Conservation (phyloP, 1,140 invertebrate species). For the Drosophila ercepeae region DNA sequence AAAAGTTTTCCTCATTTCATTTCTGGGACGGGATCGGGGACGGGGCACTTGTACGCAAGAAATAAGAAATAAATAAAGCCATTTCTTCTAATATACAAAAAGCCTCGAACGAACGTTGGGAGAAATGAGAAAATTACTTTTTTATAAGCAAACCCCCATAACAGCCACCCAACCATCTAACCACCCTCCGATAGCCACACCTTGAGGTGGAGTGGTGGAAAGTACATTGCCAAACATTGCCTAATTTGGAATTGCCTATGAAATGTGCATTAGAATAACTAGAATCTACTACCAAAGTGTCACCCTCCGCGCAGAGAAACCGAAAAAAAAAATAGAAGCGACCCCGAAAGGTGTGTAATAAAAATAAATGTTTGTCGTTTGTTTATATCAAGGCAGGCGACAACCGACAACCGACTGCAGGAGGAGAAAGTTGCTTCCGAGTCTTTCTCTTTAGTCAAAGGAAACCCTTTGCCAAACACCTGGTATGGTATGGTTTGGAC, state of each 20-base stretch:
- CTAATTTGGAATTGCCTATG: slow-evolving; percentile 83
- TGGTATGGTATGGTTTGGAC: slow-evolving; percentile 36
- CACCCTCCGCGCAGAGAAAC: not conserved
- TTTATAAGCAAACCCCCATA: slow-evolving; percentile 63
- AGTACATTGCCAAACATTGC: slow-evolving; percentile 78
- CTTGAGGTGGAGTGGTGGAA: slow-evolving; percentile 33
- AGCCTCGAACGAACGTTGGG: slow-evolving; percentile 67
- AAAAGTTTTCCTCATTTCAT: slow-evolving; percentile 79
- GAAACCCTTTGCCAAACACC: slow-evolving; percentile 47
- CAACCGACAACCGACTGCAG: slow-evolving; percentile 22
- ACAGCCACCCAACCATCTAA: not conserved
- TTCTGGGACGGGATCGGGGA: not conserved
- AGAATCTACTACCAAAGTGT: slow-evolving; percentile 72
- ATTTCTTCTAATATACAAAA: slow-evolving; percentile 84
- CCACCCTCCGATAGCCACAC: slow-evolving; percentile 36
- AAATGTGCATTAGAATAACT: slow-evolving; percentile 83
- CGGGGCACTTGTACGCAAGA: slow-evolving; percentile 42
- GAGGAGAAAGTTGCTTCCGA: slow-evolving; percentile 34
- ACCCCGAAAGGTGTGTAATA: slow-evolving; percentile 80
- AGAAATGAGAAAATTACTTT: slow-evolving; percentile 83
- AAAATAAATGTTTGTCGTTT: slow-evolving; percentile 84
- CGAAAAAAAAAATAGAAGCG: slow-evolving; percentile 24
- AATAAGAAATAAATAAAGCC: slow-evolving; percentile 83
- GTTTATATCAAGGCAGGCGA: slow-evolving; percentile 81
- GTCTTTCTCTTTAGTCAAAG: not conserved